A percentile compares a stretch with the other conserved stretches of the same genome.
Evolutionary conservation across 2,113 vertebrate genomes (phyloP).

Genomic region (Pan troglodytes): DNA sequence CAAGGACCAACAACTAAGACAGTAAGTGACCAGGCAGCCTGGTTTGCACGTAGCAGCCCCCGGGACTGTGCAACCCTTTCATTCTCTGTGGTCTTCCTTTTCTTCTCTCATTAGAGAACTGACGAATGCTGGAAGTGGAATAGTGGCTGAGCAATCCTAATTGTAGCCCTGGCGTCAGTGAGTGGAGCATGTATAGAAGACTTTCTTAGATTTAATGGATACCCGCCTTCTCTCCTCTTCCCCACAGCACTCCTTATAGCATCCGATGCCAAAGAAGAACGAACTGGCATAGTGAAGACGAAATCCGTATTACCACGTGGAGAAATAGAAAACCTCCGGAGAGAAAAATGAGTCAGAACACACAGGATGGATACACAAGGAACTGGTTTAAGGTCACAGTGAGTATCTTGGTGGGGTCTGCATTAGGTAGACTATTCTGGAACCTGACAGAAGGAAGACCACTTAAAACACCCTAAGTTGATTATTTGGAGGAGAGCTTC

Average conservation of each 20-base stretch:
- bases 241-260: slow-evolving; percentile 84
- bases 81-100: not conserved
- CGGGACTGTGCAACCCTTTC: not conserved
- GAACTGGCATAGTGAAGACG: slow-evolving; percentile 70
- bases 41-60: not conserved
- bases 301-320: not conserved
- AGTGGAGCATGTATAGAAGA: not conserved
- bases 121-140: not conserved
- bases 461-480: not conserved
- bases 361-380: not conserved
- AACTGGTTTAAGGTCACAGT: slow-evolving; percentile 91
- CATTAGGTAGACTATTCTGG: not conserved
- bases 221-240: not conserved
- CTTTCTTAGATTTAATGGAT: not conserved
- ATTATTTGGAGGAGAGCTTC: not conserved
- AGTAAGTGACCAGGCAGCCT: slow-evolving; percentile 78
- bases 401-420: slow-evolving; percentile 59
- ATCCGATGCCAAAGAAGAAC: slow-evolving; percentile 54
- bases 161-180: not conserved
- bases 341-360: not conserved
- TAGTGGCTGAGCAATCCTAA: not conserved
- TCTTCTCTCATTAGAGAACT: not conserved
- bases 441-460: not conserved
- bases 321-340: not conserved
- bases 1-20: slow-evolving; percentile 76